Base-by-base conservation (phyloP, 2,797 vertebrate genomes). In the Galaxias olidus region DNA sequence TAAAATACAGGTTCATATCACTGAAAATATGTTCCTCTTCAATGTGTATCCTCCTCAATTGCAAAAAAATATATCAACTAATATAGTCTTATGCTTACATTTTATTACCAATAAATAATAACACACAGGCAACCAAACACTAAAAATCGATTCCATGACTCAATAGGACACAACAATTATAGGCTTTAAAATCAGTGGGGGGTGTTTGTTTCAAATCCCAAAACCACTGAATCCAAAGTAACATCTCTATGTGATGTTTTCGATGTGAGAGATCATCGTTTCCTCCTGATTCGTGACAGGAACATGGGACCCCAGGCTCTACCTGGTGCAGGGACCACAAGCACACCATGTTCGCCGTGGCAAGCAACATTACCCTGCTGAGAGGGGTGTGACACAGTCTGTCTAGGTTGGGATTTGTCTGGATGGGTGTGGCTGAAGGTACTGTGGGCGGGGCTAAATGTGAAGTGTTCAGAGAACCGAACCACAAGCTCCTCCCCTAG, bases 281-380 rank as follows among this genome's bases (percentile, higher is more conserved):
- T 72, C 84, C 91, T 96, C 83, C 83, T 91, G 75, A 98, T 76
- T 77, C 94, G 94, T 71, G 94, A 93, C 65, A 98, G 60, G 30
- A 94, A 99, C 96, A 98, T 97, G 4, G 98, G 97, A 40, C 98
- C 97, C 97, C 98, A 99, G 0, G 94, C 88, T 83, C 84, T 93
- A 30, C 91, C 93, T 0, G 83, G 86, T 66, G 93, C 89, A 43
- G 97, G 97, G 72, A 99, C 88, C 45, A 98, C 94, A 74, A 98
- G 83, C 50, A 95, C 87, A 2, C 95, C 95, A 13, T 92, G 88
- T 46, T 83, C 72, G 46, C 66, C 69, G 45, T 15, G 71, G 61
- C 65, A 63, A 64, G 59, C 59, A 61, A 62, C 46, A 9, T 58
- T 10, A 46, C 48, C 42, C 3, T 19, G 61, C 59, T 57, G 66